phyloP scores from a whole-genome alignment of 1,140 invertebrate species.

The Asbolus verrucosus region DNA sequence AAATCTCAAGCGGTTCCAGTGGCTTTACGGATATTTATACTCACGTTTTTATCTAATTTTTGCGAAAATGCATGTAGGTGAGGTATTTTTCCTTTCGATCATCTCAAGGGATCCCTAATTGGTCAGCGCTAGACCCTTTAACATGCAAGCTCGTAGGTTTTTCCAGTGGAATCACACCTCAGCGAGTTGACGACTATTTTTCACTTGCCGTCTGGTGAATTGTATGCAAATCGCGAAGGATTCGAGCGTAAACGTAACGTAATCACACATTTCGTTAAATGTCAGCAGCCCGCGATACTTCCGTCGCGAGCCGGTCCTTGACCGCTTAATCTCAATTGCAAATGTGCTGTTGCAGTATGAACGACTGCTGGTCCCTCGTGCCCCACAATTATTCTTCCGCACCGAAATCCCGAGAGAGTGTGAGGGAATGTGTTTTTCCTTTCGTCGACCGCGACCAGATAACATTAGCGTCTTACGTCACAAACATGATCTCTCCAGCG shows the following conservation, averaged over 20 bases:
- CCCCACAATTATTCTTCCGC: constrained; percentile 29
- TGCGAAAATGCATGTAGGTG: no score
- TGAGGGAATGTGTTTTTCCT: constrained; percentile 15
- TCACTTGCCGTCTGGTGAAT: no score
- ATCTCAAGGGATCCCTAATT: no score
- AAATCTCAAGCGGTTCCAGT: no score
- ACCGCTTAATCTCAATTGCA: constrained; percentile 37
- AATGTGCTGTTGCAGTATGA: constrained; percentile 8
- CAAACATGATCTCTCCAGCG: constrained; percentile 1
- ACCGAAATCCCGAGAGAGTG: constrained; percentile 16
- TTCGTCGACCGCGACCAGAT: constrained; percentile 1
- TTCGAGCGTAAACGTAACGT: constrained; percentile 18
- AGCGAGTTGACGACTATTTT: no score
- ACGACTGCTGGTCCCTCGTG: constrained; percentile 20
- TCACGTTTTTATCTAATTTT: no score
- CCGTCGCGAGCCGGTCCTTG: constrained; percentile 32
- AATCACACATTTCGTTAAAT: constrained; percentile 32
- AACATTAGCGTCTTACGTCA: constrained; percentile 3
- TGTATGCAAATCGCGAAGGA: constrained; percentile 26
- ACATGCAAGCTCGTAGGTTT: no score
- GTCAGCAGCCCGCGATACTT: constrained; percentile 30
- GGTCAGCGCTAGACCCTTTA: no score
- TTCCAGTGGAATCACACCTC: constrained; percentile 15
- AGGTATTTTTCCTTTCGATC: no score
- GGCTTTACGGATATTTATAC: no score